Evolutionary conservation across 2,888 invertebrate species (phyloP).

Genomic region (Agelastica alni): DNA sequence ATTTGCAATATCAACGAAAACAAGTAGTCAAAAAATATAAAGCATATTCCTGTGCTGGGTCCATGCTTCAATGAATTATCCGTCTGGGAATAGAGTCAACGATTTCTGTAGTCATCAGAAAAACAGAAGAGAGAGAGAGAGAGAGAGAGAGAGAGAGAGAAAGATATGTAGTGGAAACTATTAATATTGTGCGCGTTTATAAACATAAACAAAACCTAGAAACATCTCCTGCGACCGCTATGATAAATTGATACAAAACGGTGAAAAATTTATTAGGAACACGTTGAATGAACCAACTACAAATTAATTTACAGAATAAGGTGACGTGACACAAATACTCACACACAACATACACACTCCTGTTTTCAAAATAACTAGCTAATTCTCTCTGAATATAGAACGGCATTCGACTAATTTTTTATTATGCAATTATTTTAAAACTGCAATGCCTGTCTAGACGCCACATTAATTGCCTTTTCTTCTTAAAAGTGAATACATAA

Average conservation of each 20-base stretch:
- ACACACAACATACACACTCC: no score
- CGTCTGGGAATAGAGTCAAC: not conserved
- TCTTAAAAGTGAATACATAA: no score
- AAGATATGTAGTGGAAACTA: not conserved
- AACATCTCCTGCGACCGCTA: not conserved
- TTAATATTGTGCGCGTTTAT: conserved; percentile 3
- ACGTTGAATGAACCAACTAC: not conserved
- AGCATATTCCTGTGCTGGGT: no score
- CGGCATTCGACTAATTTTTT: no score
- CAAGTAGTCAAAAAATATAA: no score
- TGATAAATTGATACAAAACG: conserved; percentile 1
- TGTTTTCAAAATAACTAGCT: not conserved
- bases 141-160: no score
- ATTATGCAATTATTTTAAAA: no score
- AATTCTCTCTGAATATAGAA: no score
- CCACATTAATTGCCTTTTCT: no score
- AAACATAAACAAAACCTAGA: not conserved
- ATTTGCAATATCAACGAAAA: no score
- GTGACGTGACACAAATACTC: not conserved
- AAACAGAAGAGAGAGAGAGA: not conserved
- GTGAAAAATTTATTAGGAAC: not conserved
- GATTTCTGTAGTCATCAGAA: not conserved
- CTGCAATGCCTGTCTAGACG: no score
- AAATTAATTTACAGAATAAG: not conserved
- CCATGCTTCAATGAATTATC: not conserved